Percentiles rank a stretch among this genome's conserved stretches.
Evolutionary conservation across 64 coral and sea anemone genomes (phyloP).

Genomic region (Hydrozoanthus tunicans): DNA sequence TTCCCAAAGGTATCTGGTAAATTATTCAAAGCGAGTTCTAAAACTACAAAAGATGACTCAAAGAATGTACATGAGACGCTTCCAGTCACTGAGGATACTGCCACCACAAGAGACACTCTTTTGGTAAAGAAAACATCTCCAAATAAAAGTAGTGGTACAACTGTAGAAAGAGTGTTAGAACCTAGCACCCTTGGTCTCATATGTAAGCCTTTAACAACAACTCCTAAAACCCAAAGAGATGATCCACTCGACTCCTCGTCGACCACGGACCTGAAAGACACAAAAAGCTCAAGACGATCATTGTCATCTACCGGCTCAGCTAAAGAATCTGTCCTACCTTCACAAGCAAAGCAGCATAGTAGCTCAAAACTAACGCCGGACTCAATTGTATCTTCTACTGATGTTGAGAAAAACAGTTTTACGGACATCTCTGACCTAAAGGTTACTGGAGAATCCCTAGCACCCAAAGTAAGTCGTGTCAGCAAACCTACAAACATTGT

Average conservation of each 20-base stretch:
- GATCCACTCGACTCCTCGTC: background rate
- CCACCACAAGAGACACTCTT: background rate
- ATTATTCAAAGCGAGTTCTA: background rate
- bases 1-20: background rate
- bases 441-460: constrained; percentile 29
- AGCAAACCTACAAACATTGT: background rate
- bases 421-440: background rate
- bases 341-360: background rate
- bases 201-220: constrained; percentile 1
- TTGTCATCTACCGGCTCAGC: background rate
- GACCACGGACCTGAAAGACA: background rate
- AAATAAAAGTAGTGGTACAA: background rate
- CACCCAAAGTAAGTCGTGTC: background rate
- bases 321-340: background rate
- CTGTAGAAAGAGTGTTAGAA: background rate
- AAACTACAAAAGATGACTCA: background rate
- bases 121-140: background rate
- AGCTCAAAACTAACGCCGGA: background rate
- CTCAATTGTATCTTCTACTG: background rate
- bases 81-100: background rate
- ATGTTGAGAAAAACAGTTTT: background rate
- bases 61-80: background rate
- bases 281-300: background rate
- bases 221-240: background rate
- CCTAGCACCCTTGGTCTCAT: background rate